Evolutionary conservation across 2,113 vertebrate species (phyloP).

Genomic region (Arothron firmamentum): DNA sequence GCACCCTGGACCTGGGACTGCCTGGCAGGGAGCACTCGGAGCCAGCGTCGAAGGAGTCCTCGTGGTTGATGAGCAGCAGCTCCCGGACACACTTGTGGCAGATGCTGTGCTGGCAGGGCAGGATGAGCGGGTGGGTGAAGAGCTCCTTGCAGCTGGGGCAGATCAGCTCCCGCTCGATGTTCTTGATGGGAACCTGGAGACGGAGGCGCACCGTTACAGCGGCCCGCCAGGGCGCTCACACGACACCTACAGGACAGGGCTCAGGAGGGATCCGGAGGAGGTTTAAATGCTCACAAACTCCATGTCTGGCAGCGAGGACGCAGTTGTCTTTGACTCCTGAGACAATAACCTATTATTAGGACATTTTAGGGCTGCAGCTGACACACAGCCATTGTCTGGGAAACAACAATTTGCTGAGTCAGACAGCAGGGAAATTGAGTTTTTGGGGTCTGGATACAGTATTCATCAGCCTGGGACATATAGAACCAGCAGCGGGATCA

Average conservation of each 20-base stretch:
- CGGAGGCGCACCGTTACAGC: neutral
- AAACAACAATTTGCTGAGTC: neutral
- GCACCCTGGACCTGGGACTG: slow-evolving; percentile 84
- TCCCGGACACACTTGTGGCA: slow-evolving; percentile 97
- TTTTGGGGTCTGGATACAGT: neutral
- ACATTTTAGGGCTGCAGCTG: slow-evolving; percentile 8
- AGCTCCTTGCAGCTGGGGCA: slow-evolving; percentile 96
- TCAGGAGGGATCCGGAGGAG: neutral
- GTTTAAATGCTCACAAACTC: neutral
- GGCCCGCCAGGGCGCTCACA: neutral
- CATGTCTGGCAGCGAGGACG: neutral
- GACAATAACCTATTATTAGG: slow-evolving; percentile 32
- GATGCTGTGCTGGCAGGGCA: slow-evolving; percentile 95
- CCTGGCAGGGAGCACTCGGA: slow-evolving; percentile 90
- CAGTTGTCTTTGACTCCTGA: slow-evolving; percentile 16
- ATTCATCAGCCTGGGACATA: neutral
- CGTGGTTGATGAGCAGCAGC: slow-evolving; percentile 84
- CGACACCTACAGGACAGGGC: too few relatives aligned
- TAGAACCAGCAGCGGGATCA: neutral
- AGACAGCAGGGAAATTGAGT: neutral
- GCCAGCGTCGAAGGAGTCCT: slow-evolving; percentile 86
- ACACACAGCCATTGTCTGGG: slow-evolving; percentile 3
- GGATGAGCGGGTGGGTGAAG: slow-evolving; percentile 93
- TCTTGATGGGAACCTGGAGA: slow-evolving; percentile 86
- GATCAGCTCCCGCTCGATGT: slow-evolving; percentile 94